Evolutionary conservation across 2,113 vertebrate genomes (phyloP), one percentile per base, ranked within the genome.

Genomic region (Grallaria varia): DNA sequence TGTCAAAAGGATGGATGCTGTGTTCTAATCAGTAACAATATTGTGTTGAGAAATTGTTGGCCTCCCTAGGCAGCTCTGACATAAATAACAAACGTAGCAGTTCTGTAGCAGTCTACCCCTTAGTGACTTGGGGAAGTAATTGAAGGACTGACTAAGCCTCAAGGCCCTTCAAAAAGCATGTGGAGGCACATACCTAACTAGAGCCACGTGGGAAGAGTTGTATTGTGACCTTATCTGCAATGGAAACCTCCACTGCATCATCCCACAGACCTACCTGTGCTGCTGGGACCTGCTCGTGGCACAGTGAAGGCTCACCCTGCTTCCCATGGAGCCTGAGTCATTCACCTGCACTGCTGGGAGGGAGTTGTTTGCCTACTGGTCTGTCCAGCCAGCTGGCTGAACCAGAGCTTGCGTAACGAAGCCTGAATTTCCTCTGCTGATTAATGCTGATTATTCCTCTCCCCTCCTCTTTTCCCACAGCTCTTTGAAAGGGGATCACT

Each of bases 1-100:
- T 88, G 68, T 72, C 67, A 77, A 94, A 94, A 94, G 47, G 79
- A 94, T 92, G 83, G 77, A 88, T 85, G 78, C 35, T 71, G 60
- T 49, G 72, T 37, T 90, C 76, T 96, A 94, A 95, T 86, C 68
- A 84, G 89, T 35, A 84, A 74, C 27, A 63, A 74, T 33, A 53
- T 22, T 69, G 19, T 63, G 60, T 93, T 77, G 73, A 92, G 76
- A 84, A 92, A 90, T 74, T 80, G 3, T 74, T 91, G 81, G 21
- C 31, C 42, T 63, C 64, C 84, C 84, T 27, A 71, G 47, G 79
- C 72, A 78, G 85, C 52, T 52, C 59, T 83, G 84, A 56, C 35
- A 35, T 12, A 25, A 42, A 63, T 58, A 59, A 77, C 60, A 86
- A 95, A 92, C 1, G 0, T 20, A 33, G 25, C 20, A 73, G 24